A percentile compares a stretch with the other conserved stretches of the same genome.
Evolutionary conservation across 2,888 invertebrate species (phyloP).

Genomic region (Thera obeliscata): DNA sequence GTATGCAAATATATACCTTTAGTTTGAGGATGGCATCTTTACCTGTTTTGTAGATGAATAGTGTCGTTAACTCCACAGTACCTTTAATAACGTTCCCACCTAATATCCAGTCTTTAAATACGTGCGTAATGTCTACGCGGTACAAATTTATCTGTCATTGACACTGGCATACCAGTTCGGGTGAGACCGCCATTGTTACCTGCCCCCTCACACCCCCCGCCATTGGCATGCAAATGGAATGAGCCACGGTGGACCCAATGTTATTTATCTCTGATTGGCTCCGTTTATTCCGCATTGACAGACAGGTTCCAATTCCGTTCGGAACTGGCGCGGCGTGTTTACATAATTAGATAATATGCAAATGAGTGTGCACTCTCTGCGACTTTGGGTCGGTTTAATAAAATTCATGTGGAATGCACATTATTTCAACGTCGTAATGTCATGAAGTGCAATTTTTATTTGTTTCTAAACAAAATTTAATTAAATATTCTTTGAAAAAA

Average conservation of each 20-base stretch:
- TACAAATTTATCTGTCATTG: constrained; percentile 42
- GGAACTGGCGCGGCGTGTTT: constrained; percentile 60
- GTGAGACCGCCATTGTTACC: constrained; percentile 66
- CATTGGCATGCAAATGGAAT: constrained; percentile 82
- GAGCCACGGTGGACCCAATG: constrained; percentile 72
- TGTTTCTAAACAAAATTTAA: no score
- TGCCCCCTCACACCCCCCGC: constrained; percentile 51
- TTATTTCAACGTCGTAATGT: background rate
- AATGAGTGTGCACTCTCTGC: constrained; percentile 41
- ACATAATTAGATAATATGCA: constrained; percentile 66
- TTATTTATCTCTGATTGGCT: constrained; percentile 83
- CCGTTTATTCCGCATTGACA: constrained; percentile 79
- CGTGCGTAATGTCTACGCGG: constrained; percentile 39
- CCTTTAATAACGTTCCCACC: constrained; percentile 30
- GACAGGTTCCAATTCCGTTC: constrained; percentile 75
- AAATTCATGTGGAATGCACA: constrained; percentile 1
- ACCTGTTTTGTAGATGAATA: constrained; percentile 17
- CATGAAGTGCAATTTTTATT: background rate
- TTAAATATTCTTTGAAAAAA: no score
- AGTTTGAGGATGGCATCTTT: constrained; percentile 20
- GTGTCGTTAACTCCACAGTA: constrained; percentile 17
- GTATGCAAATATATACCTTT: constrained; percentile 28
- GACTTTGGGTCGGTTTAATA: constrained; percentile 22
- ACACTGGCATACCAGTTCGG: constrained; percentile 57
- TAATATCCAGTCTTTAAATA: constrained; percentile 42